These are phyloP conservation scores for Anarhynchus alexandrinus DNA, from an alignment of 2,113 vertebrate species.

Conservation along the genomic window DNA sequence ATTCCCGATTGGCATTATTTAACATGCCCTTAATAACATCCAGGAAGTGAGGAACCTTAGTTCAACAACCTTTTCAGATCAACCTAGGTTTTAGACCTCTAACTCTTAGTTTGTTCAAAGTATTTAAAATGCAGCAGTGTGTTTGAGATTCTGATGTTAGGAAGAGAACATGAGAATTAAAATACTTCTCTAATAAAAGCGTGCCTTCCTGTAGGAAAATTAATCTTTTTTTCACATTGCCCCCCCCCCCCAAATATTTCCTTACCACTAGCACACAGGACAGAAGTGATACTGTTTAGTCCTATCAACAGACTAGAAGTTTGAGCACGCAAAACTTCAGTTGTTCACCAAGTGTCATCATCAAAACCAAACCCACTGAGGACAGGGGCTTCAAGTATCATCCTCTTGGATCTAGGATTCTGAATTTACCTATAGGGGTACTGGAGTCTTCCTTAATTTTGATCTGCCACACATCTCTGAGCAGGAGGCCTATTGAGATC, in stretches of 20 bases:
- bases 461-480: not conserved
- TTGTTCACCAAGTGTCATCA: not conserved
- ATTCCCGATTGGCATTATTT: not conserved
- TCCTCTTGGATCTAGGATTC: not conserved
- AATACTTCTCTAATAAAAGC: not conserved
- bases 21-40: not conserved
- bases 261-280: not conserved
- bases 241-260: not conserved
- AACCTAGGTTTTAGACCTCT: not conserved
- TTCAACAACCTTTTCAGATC: not conserved
- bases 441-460: not conserved
- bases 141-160: not conserved
- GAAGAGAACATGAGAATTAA: not conserved
- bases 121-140: not conserved
- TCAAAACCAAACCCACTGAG: not conserved
- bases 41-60: not conserved
- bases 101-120: not conserved
- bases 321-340: not conserved
- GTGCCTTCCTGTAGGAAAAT: not conserved
- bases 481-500: not conserved
- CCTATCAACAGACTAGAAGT: not conserved
- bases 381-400: not conserved
- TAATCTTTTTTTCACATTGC: not conserved
- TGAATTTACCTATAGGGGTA: not conserved
- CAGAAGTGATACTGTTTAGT: not conserved